Evolutionary conservation across 2,113 vertebrate genomes (phyloP), one percentile per base, ranked within the genome.

Genomic region (Bettongia penicillata): DNA sequence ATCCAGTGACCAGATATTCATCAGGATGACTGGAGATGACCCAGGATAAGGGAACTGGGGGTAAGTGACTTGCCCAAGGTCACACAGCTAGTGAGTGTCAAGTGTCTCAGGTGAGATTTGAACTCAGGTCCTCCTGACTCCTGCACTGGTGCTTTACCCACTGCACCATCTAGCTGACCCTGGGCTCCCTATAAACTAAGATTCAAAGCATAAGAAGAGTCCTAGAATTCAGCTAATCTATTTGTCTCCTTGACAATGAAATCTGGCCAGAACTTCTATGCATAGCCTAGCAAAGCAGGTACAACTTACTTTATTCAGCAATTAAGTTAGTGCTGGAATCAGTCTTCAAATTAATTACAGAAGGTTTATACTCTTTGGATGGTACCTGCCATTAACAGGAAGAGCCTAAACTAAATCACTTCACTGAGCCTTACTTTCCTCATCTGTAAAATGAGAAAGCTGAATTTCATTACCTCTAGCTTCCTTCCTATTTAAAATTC

Each of bases 271-370:
- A 43, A 51, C 37, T 84, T 57, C 51, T 51, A 43, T 91, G 51
- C 51, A 51, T 51, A 50, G 25, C 50, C 92, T 92, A 91, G 89
- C 37, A 53, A 96, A 9, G 26, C 55, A 57, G 94, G 51, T 55
- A 12, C 8, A 93, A 49, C 49, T 89, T 91, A 48, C 51, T 68
- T 93, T 47, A 91, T 57, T 49, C 91, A 92, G 43, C 94, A 28
- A 61, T 68, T 31, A 49, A 68, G 28, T 50, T 22, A 37, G n/a
- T 50, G 3, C 68, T 50, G 48, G 14, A 61, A 37, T 61, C 47
- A 37, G 16, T 28, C 53, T 93, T 49, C 51, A 94, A 97, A 91
- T 61, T 93, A 93, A 12, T 0, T 90, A 43, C 24, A 94, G 53
- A 95, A 47, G 92, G 84, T 61, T 47, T 93, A 91, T 51, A 12